Conservation (phyloP, 2,113 vertebrate species). For the Paraplagusia blochii region DNA sequence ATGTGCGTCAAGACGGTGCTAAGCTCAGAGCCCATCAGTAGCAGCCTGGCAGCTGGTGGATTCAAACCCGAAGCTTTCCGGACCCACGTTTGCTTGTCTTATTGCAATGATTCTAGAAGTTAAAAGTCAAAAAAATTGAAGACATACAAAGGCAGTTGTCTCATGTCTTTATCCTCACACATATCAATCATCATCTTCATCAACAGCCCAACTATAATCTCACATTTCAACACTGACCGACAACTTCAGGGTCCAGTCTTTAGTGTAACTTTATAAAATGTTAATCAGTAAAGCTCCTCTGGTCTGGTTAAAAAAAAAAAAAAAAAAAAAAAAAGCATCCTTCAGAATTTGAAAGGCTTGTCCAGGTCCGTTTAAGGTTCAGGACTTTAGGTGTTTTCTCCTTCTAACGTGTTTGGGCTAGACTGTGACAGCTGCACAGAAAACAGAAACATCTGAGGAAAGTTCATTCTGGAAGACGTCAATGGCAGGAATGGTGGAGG, state of each 20-base stretch:
- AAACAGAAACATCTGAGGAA: not conserved
- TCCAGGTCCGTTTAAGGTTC: not conserved
- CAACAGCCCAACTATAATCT: slow-evolving; percentile 3
- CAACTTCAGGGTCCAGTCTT: slow-evolving; percentile 1
- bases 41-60: no score
- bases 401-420: not conserved
- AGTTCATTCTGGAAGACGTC: slow-evolving; percentile 27
- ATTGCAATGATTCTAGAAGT: not conserved
- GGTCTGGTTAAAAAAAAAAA: slow-evolving; percentile 1
- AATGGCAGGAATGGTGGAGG: not conserved
- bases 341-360: not conserved
- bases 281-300: slow-evolving; percentile 23
- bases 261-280: slow-evolving; percentile 17
- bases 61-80: no score
- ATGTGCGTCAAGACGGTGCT: no score
- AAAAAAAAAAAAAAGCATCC: slow-evolving; percentile 13
- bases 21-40: no score
- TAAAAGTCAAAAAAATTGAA: not conserved
- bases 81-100: no score
- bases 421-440: slow-evolving; percentile 1
- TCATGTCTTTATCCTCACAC: slow-evolving; percentile 11
- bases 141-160: not conserved
- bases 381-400: not conserved
- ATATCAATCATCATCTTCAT: not conserved
- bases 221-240: not conserved